Evolutionary conservation across 2,797 vertebrate species (phyloP), one percentile per base, ranked within the genome.

Genomic region (Orestias chungarensis): DNA sequence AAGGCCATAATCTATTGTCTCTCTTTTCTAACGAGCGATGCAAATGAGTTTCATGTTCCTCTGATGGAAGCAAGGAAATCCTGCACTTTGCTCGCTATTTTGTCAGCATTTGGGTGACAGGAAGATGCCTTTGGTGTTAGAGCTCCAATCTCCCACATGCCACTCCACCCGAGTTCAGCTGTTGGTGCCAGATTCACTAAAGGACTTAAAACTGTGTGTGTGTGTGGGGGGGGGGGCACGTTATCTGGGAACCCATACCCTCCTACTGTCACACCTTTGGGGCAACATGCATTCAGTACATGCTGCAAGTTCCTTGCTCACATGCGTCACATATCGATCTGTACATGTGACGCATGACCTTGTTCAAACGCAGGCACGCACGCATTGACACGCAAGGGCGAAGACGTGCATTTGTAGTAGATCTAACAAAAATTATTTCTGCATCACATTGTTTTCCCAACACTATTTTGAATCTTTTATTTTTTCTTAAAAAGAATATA

Each of bases 61-160:
- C 3, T 20, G 23, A 46, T 12, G 6, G 68, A 64, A 64, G 71
- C 76, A 73, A 76, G 86, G 33, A 83, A 85, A 86, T 88, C 78
- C 80, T 80, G 77, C 75, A 62, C 75, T 77, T 35, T 64, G 68
- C 70, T 43, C 70, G 44, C 8, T 20, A 31, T 57, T 70, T 73
- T 74, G n/a, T 12, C 65, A 68, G 47, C 52, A 54, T 69, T 66
- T 68, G 76, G 87, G 91, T 79, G 55, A 84, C 88, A 86, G 86
- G 73, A 76, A 75, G 82, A 93, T 93, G 91, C 88, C 90, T 91
- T 92, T 87, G 82, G 80, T 79, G 82, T 94, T 92, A 93, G 86
- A 83, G 86, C 81, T 77, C 40, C 82, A 86, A 85, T 86, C 85
- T 78, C 33, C 50, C 50, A 4, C 1, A 10, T 5, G 23, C 25